Evolutionary conservation across 2,797 vertebrate genomes (phyloP).

Genomic region (Streptopelia turtur): DNA sequence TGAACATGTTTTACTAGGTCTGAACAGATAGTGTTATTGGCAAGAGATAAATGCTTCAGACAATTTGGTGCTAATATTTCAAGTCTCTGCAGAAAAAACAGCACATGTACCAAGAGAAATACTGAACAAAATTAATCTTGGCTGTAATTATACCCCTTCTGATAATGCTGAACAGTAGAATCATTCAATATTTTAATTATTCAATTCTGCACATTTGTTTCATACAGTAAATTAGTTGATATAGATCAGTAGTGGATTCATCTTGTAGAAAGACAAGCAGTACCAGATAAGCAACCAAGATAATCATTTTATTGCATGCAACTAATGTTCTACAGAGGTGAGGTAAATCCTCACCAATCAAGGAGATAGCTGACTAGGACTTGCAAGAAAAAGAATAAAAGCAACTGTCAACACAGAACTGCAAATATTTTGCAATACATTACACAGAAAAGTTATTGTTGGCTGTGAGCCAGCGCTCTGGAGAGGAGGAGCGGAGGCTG

Average conservation of each 20-base stretch:
- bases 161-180: not conserved
- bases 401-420: not conserved
- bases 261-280: not conserved
- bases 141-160: not conserved
- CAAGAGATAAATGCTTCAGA: slow-evolving; percentile 56
- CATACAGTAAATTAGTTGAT: not conserved
- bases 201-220: not conserved
- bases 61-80: slow-evolving; percentile 45
- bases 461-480: not conserved
- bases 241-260: not conserved
- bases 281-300: not conserved
- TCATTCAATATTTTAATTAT: not conserved
- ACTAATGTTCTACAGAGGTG: not conserved
- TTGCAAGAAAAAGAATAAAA: not conserved
- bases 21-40: slow-evolving; percentile 38
- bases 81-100: slow-evolving; percentile 12
- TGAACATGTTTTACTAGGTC: slow-evolving; percentile 42
- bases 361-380: not conserved
- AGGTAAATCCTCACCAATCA: not conserved
- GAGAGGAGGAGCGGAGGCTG: not conserved
- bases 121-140: not conserved
- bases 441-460: not conserved
- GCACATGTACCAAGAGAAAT: slow-evolving; percentile 1
- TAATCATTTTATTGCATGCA: not conserved
- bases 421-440: not conserved